Evolutionary conservation across 2,888 invertebrate genomes (phyloP).

Genomic region (Scaptomyza reducta): DNA sequence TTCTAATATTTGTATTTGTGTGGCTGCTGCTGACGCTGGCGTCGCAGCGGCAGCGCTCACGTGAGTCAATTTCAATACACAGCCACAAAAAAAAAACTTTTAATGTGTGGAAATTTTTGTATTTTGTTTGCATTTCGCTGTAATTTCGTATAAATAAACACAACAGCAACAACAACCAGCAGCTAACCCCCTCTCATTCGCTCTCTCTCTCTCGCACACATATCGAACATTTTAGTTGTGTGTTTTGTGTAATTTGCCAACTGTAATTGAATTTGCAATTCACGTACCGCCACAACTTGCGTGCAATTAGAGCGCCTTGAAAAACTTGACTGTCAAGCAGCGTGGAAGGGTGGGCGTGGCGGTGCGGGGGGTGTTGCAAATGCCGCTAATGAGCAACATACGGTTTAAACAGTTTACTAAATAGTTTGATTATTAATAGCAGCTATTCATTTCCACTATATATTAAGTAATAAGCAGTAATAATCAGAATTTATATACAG

Average conservation of each 20-base stretch:
- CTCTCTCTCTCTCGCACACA: neutral
- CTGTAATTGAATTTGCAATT: conserved; percentile 60
- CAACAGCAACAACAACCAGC: conserved; percentile 24
- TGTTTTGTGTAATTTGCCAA: conserved; percentile 58
- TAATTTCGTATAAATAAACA: conserved; percentile 76
- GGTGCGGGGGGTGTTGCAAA: neutral
- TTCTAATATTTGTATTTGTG: conserved; percentile 60
- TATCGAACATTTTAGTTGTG: conserved; percentile 40
- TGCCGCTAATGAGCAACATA: conserved; percentile 40
- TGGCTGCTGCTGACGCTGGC: conserved; percentile 6
- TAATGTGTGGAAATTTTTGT: conserved; percentile 73
- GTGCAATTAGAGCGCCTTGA: conserved; percentile 65
- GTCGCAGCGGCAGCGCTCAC: conserved; percentile 68
- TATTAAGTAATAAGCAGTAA: neutral
- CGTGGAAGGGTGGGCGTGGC: neutral
- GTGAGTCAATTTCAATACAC: conserved; percentile 65
- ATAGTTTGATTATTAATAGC: conserved; percentile 2
- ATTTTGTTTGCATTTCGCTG: conserved; percentile 52
- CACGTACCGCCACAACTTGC: conserved; percentile 43
- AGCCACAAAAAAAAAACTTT: conserved; percentile 64
- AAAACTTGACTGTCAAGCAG: conserved; percentile 24
- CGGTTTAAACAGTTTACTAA: conserved; percentile 7
- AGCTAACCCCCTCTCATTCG: neutral
- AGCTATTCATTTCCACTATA: neutral
- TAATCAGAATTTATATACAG: conserved; percentile 4